These are phyloP conservation scores for Panurus biarmicus DNA, from an alignment of 2,113 vertebrate species.

Conservation along the genomic window DNA sequence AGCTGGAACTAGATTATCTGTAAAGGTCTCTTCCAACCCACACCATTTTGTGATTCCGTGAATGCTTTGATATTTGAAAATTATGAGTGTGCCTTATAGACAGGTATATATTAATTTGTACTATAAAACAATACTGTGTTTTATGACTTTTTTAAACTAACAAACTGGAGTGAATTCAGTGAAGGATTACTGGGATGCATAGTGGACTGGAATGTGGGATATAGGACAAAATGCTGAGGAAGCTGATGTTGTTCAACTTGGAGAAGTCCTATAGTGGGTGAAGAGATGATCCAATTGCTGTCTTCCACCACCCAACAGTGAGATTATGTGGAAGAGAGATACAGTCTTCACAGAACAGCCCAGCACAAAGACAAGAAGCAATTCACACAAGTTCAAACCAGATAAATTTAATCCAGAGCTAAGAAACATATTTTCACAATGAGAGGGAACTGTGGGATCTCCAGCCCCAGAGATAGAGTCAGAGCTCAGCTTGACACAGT, in stretches of 20 bases:
- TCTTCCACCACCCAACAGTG: not conserved
- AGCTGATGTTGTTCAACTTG: not conserved
- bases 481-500: not conserved
- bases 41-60: not conserved
- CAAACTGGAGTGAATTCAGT: not conserved
- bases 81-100: not conserved
- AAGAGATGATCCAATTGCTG: not conserved
- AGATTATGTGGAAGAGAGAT: not conserved
- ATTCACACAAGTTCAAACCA: not conserved
- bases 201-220: not conserved
- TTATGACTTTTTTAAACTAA: not conserved
- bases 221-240: not conserved
- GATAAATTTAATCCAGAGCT: not conserved
- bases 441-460: not conserved
- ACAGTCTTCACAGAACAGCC: not conserved
- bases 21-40: not conserved
- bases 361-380: not conserved
- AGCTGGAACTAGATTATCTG: not conserved
- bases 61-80: not conserved
- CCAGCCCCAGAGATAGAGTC: not conserved
- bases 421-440: not conserved
- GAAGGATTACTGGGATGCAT: not conserved
- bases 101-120: not conserved
- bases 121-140: not conserved
- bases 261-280: not conserved